Base-by-base conservation (phyloP, 2,113 vertebrate genomes). In the Pseudonaja textilis region DNA sequence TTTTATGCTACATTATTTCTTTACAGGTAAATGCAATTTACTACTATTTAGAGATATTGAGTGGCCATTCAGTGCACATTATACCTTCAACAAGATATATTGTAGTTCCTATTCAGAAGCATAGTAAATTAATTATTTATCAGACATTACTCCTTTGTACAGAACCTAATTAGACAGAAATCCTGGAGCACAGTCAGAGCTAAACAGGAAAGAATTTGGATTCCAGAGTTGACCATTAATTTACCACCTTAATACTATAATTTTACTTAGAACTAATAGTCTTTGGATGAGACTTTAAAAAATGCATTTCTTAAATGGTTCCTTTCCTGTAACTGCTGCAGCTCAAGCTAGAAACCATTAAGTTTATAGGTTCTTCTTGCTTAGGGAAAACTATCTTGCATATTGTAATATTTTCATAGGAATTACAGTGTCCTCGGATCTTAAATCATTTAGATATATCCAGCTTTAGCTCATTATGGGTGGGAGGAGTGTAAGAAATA, bases 11-110 rank as follows among this genome's bases (percentile, higher is more conserved):
- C 54, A 42, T 22, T 85, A 39, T 55, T 91, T 81, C 22, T 81
- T 55, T 81, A 89, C 90, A 95, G 94, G 96, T 95, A 93, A 87
- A 85, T 74, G 42, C 91, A 88, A 86, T 91, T 81, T 81, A 61
- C 47, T 55, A 85, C 22, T 55, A 85, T 91, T 91, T 85, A 26
- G 50, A n/a, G n/a, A 34, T 74, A 81, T 81, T 42, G 20, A 90
- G 89, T 20, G 29, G 59, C 57, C 18, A 50, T 52, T 90, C 23
- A 87, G 45, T 54, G n/a, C 2, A 6, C n/a, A 20, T 87, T 87
- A 29, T 26, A 29, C 45, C 47, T 89, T 89, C 54, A 89, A 39
- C 87, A 42, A 88, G 55, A 57, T 88, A 88, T 8, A 56, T 88
- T 88, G 87, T 39, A n/a, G 87, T 88, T 89, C 42, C 26, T 90